Percentiles rank a stretch among this genome's conserved stretches.
Conservation (phyloP, 2,888 invertebrate genomes). For the Spodoptera exigua region DNA sequence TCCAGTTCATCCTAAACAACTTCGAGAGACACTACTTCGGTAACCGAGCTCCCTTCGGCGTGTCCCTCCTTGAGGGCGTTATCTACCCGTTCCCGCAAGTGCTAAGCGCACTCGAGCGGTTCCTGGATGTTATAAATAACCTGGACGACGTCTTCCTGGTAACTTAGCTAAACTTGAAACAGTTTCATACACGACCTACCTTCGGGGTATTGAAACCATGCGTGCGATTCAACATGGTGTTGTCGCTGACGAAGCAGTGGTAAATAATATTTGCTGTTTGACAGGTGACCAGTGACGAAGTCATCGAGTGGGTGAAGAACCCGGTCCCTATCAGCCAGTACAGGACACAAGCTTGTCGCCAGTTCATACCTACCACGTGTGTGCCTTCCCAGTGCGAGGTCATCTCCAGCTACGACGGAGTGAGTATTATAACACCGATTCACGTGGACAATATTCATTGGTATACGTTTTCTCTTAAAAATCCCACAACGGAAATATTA, state of each 20-base stretch:
- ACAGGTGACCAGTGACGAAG: slow-evolving; percentile 79
- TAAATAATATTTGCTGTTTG: not conserved
- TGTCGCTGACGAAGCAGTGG: too few species aligned
- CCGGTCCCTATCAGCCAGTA: slow-evolving; percentile 80
- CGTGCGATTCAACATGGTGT: too few species aligned
- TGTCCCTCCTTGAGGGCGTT: slow-evolving; percentile 92
- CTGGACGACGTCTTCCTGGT: slow-evolving; percentile 90
- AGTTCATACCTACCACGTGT: slow-evolving; percentile 41
- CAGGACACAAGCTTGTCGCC: slow-evolving; percentile 55
- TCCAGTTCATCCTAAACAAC: slow-evolving; percentile 89
- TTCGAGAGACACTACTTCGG: slow-evolving; percentile 91
- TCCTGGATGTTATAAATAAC: slow-evolving; percentile 87
- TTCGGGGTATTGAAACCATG: too few species aligned
- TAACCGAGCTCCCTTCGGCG: slow-evolving; percentile 91
- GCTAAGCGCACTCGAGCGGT: slow-evolving; percentile 85
- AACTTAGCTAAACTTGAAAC: slow-evolving; percentile 5
- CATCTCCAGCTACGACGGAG: slow-evolving; percentile 60
- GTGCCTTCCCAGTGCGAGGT: slow-evolving; percentile 58
- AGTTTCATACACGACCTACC: too few species aligned
- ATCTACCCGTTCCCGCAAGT: slow-evolving; percentile 75
- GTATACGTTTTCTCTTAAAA: not conserved
- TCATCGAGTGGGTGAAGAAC: slow-evolving; percentile 87
- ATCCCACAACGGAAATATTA: too few species aligned
- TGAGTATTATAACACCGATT: slow-evolving; percentile 52
- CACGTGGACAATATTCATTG: not conserved